These are phyloP conservation scores for Lepus europaeus DNA, from an alignment of 2,113 vertebrate genomes.

Conservation along the genomic window DNA sequence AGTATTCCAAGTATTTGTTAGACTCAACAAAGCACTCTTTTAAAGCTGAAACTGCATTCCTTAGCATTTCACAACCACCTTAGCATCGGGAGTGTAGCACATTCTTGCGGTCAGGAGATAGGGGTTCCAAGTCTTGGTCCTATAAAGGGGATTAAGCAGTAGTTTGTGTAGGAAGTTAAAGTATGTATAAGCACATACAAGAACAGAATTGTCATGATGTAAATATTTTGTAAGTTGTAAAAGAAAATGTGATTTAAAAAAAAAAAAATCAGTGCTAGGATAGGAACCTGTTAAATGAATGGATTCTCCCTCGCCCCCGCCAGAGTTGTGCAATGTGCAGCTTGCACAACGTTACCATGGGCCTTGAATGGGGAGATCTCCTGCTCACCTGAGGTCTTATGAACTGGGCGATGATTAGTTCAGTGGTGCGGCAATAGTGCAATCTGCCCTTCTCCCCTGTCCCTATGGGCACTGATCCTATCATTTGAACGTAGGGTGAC, in stretches of 20 bases:
- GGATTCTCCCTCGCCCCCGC: no score
- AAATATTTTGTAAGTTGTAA: conserved; percentile 34
- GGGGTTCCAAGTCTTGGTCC: neutral
- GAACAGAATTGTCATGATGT: neutral
- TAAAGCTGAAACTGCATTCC: neutral
- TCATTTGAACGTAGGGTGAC: neutral
- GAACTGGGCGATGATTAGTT: neutral
- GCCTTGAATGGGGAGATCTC: neutral
- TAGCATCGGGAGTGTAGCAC: neutral
- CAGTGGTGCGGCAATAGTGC: neutral
- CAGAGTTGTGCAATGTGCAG: neutral
- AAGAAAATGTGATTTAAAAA: neutral
- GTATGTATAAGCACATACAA: neutral
- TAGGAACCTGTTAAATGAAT: neutral
- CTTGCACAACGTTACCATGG: neutral
- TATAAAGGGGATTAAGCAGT: neutral
- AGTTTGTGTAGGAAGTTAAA: conserved; percentile 32
- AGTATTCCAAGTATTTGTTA: neutral
- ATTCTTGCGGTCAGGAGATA: neutral
- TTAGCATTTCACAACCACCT: conserved; percentile 5
- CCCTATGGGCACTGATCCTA: neutral
- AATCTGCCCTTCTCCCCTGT: neutral
- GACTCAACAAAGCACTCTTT: conserved; percentile 31
- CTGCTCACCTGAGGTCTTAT: neutral
- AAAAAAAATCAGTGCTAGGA: neutral